phyloP scores from a whole-genome alignment of 2,797 vertebrate genomes.

The Dallia pectoralis region DNA sequence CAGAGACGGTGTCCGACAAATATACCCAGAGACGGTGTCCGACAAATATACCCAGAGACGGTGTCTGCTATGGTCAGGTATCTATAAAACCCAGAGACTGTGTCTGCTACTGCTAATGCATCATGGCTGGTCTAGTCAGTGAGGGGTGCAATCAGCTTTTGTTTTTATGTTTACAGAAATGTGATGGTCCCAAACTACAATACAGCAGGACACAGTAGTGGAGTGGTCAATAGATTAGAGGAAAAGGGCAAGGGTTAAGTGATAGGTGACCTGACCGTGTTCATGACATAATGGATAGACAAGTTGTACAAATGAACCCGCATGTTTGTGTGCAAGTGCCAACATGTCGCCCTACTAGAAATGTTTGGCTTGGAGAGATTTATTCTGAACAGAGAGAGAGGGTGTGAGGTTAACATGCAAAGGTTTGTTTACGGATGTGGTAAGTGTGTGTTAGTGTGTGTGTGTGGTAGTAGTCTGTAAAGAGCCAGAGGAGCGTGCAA shows the following conservation, averaged over 20 bases:
- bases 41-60: background rate
- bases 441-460: constrained; percentile 11
- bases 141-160: background rate
- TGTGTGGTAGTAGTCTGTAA: background rate
- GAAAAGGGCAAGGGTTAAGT: background rate
- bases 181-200: background rate
- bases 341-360: background rate
- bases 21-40: background rate
- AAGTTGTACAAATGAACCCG: background rate
- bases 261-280: background rate
- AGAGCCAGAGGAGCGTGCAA: constrained; percentile 13
- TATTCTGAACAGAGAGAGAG: background rate
- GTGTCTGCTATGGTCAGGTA: background rate
- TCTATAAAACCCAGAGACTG: background rate
- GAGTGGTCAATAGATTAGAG: background rate
- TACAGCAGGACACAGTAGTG: background rate
- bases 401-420: background rate
- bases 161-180: background rate
- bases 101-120: no score
- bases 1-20: background rate
- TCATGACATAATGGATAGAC: background rate
- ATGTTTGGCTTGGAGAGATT: background rate
- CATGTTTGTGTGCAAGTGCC: constrained; percentile 8
- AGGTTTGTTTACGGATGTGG: constrained; percentile 7
- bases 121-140: background rate